Conservation (phyloP, 1,140 invertebrate genomes). For the Drosophila navojoa region DNA sequence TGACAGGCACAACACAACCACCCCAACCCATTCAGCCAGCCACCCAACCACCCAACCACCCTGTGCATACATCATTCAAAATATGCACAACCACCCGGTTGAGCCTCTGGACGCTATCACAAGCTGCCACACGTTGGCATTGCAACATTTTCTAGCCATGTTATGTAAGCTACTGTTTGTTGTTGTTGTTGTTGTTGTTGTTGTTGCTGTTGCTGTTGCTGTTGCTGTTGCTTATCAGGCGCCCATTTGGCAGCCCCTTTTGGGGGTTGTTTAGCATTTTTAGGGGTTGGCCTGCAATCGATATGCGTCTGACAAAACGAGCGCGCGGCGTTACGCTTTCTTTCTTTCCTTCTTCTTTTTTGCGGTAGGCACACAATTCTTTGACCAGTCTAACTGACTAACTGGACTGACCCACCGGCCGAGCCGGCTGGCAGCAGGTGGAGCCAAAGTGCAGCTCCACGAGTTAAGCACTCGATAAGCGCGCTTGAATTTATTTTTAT, state of each 20-base stretch:
- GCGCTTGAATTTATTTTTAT: conserved; percentile 48
- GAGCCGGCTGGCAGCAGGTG: not conserved
- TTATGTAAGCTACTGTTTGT: conserved; percentile 19
- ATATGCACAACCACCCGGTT: conserved; percentile 63
- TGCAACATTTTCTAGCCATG: conserved; percentile 74
- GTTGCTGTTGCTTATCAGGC: conserved; percentile 67
- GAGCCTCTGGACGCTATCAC: conserved; percentile 64
- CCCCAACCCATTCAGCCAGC: conserved; percentile 3
- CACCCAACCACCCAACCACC: conserved; percentile 31
- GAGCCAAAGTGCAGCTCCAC: conserved; percentile 14
- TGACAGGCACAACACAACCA: conserved; percentile 42
- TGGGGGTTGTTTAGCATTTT: conserved; percentile 70
- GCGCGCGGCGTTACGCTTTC: not conserved
- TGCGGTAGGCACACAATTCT: conserved; percentile 65
- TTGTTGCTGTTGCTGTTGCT: conserved; percentile 22
- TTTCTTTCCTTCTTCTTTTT: conserved; percentile 18
- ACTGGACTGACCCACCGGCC: not conserved
- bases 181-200: not conserved
- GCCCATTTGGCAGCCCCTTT: conserved; percentile 35
- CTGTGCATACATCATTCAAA: conserved; percentile 71
- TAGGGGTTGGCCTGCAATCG: conserved; percentile 65
- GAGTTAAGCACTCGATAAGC: conserved; percentile 76
- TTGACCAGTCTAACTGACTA: conserved; percentile 52
- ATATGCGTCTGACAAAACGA: conserved; percentile 40
- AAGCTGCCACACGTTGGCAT: conserved; percentile 79